Conservation (phyloP, 2,113 vertebrate species). For the Aleadryas rufinucha region DNA sequence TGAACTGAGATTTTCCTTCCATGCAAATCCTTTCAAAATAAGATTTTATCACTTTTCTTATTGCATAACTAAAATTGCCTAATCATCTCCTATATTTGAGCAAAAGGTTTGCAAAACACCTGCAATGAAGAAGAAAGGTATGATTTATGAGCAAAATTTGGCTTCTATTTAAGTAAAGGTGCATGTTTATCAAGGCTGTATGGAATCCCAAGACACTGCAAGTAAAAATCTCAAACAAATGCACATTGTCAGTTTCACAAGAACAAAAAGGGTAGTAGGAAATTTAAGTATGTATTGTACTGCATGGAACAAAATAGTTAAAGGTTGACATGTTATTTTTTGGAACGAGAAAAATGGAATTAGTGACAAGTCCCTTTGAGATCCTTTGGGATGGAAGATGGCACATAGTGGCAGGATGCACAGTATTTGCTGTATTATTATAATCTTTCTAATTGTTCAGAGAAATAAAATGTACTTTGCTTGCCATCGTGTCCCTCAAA, state of each 20-base stretch:
- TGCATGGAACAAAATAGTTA: conserved; percentile 49
- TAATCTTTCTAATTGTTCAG: conserved; percentile 30
- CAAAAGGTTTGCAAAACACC: neutral
- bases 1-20: neutral
- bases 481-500: conserved; percentile 9
- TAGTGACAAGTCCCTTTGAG: conserved; percentile 51
- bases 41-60: conserved; percentile 8
- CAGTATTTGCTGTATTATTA: conserved; percentile 58
- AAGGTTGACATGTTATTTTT: conserved; percentile 51
- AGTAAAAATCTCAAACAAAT: neutral
- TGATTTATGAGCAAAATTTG: neutral
- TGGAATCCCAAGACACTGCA: neutral
- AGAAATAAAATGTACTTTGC: conserved; percentile 50
- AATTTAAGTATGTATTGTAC: neutral
- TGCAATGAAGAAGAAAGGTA: neutral
- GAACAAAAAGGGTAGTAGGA: neutral
- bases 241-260: neutral
- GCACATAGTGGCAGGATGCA: conserved; percentile 59
- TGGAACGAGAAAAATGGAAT: conserved; percentile 61
- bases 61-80: neutral
- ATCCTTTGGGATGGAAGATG: conserved; percentile 60
- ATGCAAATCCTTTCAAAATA: neutral
- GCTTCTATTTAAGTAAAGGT: neutral
- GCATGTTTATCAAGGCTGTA: neutral
- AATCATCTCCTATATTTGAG: neutral